phyloP scores from a whole-genome alignment of 2,113 vertebrate species.

The Haemorhous mexicanus region DNA sequence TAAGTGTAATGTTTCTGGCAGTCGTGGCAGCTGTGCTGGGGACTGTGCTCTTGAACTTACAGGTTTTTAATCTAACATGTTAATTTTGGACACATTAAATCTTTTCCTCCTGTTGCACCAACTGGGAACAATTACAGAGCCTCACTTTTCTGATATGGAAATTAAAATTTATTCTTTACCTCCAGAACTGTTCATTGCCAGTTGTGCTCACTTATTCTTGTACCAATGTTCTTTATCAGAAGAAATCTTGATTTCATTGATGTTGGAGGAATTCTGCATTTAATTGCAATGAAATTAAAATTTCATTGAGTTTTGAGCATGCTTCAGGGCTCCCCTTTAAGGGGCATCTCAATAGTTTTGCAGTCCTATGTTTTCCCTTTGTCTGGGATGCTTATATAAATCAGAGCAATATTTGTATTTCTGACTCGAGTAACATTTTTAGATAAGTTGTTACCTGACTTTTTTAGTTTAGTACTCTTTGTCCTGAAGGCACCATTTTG shows the following conservation, averaged over 20 bases:
- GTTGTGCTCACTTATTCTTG: neutral
- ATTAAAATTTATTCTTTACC: neutral
- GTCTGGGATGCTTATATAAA: neutral
- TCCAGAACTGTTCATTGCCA: neutral
- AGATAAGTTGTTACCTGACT: neutral
- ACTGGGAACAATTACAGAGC: neutral
- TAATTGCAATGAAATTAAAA: neutral
- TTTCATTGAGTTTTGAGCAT: fast-evolving
- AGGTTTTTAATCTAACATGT: neutral
- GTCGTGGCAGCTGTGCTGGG: neutral
- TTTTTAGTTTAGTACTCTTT: neutral
- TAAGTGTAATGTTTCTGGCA: neutral
- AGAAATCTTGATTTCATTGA: neutral
- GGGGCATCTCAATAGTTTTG: neutral
- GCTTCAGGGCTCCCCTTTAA: neutral
- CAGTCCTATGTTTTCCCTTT: neutral
- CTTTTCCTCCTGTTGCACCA: neutral
- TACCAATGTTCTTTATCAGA: neutral
- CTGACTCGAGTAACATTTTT: neutral
- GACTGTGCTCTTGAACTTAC: neutral
- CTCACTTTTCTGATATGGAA: neutral
- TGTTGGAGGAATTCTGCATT: neutral
- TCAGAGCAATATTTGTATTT: neutral
- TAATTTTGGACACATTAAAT: neutral
- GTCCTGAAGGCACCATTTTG: neutral